Conservation (phyloP, 2,888 invertebrate genomes). For the Panopea generosa region DNA sequence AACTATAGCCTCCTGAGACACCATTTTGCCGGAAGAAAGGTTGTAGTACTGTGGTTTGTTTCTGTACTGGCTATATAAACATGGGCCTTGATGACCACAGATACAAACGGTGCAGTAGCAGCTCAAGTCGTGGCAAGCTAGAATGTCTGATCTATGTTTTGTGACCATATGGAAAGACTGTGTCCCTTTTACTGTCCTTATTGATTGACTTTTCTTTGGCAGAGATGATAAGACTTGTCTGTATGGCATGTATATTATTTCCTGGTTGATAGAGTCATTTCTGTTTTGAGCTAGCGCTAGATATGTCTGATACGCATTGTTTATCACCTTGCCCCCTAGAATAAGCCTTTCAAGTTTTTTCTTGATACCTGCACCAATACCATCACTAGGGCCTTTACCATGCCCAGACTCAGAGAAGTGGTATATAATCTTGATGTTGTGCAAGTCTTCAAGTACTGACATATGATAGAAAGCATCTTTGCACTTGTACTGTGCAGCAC, state of each 20-base stretch:
- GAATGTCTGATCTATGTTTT: neutral
- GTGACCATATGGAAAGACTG: constrained; percentile 19
- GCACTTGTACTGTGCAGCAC: constrained; percentile 27
- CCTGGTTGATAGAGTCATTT: neutral
- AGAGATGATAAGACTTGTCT: neutral
- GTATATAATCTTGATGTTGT: constrained; percentile 20
- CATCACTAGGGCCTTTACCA: constrained; percentile 38
- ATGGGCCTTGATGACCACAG: neutral
- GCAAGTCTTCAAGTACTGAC: neutral
- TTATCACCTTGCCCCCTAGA: constrained; percentile 36
- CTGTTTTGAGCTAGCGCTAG: constrained; percentile 15
- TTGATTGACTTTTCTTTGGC: neutral
- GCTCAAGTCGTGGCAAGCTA: constrained; percentile 34
- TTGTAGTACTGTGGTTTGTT: neutral
- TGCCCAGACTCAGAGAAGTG: constrained; percentile 37
- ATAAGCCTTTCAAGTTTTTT: constrained; percentile 23
- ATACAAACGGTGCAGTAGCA: constrained; percentile 26
- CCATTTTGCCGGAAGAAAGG: too few species aligned
- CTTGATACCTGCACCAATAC: constrained; percentile 36
- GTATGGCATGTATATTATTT: constrained; percentile 25
- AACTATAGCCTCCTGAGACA: too few species aligned
- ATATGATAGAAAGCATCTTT: constrained; percentile 27
- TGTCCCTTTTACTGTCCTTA: constrained; percentile 18
- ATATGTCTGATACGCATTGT: constrained; percentile 40
- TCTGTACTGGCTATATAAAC: constrained; percentile 17